phyloP scores from a whole-genome alignment of 2,888 invertebrate species.

The Campopleginae sp. region DNA sequence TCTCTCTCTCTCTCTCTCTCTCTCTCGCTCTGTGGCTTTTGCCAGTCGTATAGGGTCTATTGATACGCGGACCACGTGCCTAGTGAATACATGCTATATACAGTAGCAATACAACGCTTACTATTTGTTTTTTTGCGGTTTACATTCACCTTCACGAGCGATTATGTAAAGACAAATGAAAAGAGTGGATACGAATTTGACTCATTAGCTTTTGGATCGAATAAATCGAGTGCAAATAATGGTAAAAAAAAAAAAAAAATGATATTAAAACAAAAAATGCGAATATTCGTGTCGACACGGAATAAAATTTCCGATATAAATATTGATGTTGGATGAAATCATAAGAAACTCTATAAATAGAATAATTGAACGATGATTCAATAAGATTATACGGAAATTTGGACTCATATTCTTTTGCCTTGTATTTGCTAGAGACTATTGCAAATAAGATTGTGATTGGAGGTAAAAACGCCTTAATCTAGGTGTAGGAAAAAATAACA shows the following conservation, averaged over 20 bases:
- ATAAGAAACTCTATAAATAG: not conserved
- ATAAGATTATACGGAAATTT: not conserved
- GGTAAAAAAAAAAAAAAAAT: not conserved
- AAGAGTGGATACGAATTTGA: not conserved
- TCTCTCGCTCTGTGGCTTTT: not conserved
- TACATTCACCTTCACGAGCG: not conserved
- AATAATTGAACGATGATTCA: not conserved
- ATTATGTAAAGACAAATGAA: no score
- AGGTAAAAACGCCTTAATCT: not conserved
- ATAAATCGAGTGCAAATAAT: not conserved
- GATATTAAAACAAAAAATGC: no score
- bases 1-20: not conserved
- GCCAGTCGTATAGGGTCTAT: not conserved
- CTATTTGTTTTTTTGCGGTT: not conserved
- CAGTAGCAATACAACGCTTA: constrained; percentile 6
- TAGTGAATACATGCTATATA: not conserved
- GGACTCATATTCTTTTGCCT: not conserved
- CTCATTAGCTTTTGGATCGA: not conserved
- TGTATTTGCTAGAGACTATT: constrained; percentile 10
- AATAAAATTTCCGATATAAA: not conserved
- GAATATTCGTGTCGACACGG: no score
- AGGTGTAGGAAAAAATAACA: not conserved
- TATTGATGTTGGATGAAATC: not conserved
- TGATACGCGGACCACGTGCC: constrained; percentile 15
- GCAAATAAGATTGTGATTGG: not conserved